Base-by-base conservation (phyloP, 35 echinoderm and acorn worm genomes). In the Strongylocentrotus purpuratus region DNA sequence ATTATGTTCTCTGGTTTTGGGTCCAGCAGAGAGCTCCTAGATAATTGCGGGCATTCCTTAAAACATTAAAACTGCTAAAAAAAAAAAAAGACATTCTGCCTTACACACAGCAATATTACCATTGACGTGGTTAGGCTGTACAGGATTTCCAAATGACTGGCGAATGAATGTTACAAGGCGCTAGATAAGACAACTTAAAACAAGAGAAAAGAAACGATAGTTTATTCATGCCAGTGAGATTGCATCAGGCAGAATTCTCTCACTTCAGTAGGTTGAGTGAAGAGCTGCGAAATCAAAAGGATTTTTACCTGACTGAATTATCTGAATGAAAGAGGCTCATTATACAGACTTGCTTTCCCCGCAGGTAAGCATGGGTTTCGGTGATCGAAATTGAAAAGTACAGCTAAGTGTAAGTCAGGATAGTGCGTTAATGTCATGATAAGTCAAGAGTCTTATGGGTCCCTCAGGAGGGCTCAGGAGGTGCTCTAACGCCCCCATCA, bases 381-480 rank as follows among this genome's bases (percentile, higher is more conserved):
- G 65, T 28, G 65, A 78, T 78, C 3, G 5, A 78, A 22, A 2
- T 22, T 78, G 7, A 22, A 78, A 78, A n/a, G 20, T n/a, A 4
- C 20, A 28, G 65, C 7, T 8, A 8, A 8, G 0, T 7, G 7
- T 28, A n/a, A 78, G 20, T 78, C 6, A 0, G 65, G 2, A 28
- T 78, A 78, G 65, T 78, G 28, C 65, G 65, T 78, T 78, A 78
- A 78, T 78, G 65, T 78, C 65, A 78, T 28, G 52, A 70, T 78
- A 78, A 78, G 65, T 78, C 65, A 78, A 78, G 65, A 78, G 65
- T 78, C 65, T 28, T 78, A 22, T 28, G 25, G 20, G 20, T 78
- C 65, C 20, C 28, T 7, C 7, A 5, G 28, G 65, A 78, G 65
- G 61, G 20, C 28, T 7, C 7, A 28, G 28, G 65, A 78, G 65